These are phyloP conservation scores for Myopa tessellatipennis DNA, from an alignment of 2,888 invertebrate species.

Conservation along the genomic window DNA sequence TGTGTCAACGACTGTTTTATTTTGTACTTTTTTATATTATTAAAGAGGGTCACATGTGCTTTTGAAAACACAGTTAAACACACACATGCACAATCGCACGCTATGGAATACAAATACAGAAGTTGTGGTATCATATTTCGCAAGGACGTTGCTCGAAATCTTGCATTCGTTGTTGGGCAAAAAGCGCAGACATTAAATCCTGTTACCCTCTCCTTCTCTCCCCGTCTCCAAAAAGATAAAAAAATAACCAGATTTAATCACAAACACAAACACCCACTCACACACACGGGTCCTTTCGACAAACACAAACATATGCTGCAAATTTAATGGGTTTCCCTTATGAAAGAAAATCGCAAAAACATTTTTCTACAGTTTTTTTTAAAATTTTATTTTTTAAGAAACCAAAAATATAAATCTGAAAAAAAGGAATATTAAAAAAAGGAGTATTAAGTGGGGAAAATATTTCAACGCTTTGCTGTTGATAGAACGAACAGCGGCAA, in stretches of 20 bases:
- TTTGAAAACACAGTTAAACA: no score
- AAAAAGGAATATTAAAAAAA: no score
- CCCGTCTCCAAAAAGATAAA: neutral
- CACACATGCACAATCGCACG: neutral
- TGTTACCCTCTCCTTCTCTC: no score
- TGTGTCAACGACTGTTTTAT: no score
- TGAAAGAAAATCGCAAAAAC: neutral
- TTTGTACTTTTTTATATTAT: no score
- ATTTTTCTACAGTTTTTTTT: no score
- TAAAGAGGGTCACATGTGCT: neutral
- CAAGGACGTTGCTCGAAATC: constrained; percentile 15
- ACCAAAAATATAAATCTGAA: no score
- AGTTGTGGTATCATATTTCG: neutral
- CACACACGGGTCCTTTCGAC: neutral
- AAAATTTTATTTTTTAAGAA: no score
- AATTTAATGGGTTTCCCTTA: neutral
- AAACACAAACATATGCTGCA: constrained; percentile 9
- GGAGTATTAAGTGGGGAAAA: no score
- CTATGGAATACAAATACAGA: neutral
- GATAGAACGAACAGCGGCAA: constrained; percentile 1
- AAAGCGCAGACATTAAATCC: neutral
- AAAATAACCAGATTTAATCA: constrained; percentile 8
- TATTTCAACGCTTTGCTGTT: neutral
- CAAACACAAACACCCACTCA: neutral
- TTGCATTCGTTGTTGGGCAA: neutral